Evolutionary conservation across 2,797 vertebrate species (phyloP), one percentile per base, ranked within the genome.

Genomic region (Hyperoplus immaculatus): DNA sequence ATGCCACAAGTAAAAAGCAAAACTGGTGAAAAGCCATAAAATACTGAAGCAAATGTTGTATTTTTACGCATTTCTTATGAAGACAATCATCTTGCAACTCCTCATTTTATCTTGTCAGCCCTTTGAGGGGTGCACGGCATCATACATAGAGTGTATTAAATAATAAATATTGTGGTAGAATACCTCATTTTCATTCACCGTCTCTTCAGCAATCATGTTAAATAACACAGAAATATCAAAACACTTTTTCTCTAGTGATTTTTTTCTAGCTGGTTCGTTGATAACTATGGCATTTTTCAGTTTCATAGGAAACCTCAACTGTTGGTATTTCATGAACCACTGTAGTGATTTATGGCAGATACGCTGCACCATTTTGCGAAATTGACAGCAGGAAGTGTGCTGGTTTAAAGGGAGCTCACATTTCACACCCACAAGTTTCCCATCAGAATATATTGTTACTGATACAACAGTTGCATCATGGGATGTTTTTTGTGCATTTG

Each of bases 301-400:
- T 88, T 84, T 86, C 87, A 66, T 55, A 58, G 78, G 76, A 91
- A 90, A 87, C 83, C 72, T 72, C 57, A 86, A 89, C 83, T 71
- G 87, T 61, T 78, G 47, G 71, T 21, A 84, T 82, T 83, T 86
- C 77, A 60, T 8, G 74, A 72, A 46, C 83, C 87, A 73, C 76
- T 59, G 67, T 58, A 47, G 64, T 77, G 73, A 87, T 86, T 88
- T 60, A 87, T 64, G 29, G 75, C 54, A 8, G 46, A 68, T 62
- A 16, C 3, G 18, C 51, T 71, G 57, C 9, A 62, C 54, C 13
- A 67, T 71, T 80, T 63, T 66, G 57, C 47, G 42, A 66, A 67
- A 70, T 47, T 82, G 80, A 84, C 78, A 85, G 81, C 87, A 90
- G 83, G 79, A 90, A 84, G 84, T 77, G 82, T 75, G 84, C 75